Evolutionary conservation across 2,797 vertebrate species (phyloP), one percentile per base, ranked within the genome.

Genomic region (Miichthys miiuy): DNA sequence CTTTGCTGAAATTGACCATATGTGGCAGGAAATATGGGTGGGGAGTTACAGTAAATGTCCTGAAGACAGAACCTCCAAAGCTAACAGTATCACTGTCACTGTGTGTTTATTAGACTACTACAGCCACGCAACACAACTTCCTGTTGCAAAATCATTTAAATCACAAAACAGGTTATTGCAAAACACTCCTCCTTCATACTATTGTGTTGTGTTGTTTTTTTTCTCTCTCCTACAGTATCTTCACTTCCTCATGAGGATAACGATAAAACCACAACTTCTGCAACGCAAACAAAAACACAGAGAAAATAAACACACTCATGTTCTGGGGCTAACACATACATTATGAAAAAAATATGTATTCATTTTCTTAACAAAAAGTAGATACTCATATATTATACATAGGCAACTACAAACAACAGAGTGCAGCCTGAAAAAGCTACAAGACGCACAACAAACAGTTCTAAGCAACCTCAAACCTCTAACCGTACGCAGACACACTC

Each of bases 221-320:
- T 82, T 71, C 27, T 70, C 83, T 46, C 72, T 69, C 64, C 77
- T 70, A 34, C 83, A 82, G 74, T 61, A 90, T 92, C 90, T 89
- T 94, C 88, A 93, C 92, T 95, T 96, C 94, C 94, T 94, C 91
- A 92, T 91, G 85, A 89, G 83, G 78, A 90, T 77, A 88, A 88
- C 86, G 87, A 83, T 80, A 88, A 91, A 94, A 94, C 94, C 93
- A 91, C 94, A 93, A 93, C 93, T 94, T 95, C 93, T 92, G 89
- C 84, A 88, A 82, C 75, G 80, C 68, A 87, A 91, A 90, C 87
- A 89, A 74, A 81, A 80, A 78, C 70, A 75, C 25, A 77, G 20
- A 80, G 44, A 75, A 72, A 81, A 77, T 67, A 85, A 80, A 76
- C 66, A 78, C 6, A 30, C 60, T 72, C 46, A 25, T 68, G 56